Evolutionary conservation across 2,888 invertebrate species (phyloP).

Genomic region (Cremastinae sp.): DNA sequence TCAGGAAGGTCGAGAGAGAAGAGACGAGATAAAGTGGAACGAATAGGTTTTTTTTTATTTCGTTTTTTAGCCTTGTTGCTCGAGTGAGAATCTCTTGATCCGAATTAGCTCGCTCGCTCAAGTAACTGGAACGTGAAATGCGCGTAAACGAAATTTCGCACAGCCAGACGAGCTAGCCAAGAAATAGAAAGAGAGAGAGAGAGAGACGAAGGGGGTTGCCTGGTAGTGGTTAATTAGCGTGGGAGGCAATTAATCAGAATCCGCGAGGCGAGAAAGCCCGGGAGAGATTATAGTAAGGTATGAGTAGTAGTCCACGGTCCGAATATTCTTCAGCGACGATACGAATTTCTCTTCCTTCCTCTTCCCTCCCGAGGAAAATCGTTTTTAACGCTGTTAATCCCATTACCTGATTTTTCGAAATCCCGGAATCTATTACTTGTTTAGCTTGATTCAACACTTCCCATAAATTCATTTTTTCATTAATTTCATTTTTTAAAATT

Average conservation of each 20-base stretch:
- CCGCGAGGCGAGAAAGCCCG: constrained; percentile 53
- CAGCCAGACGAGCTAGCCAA: constrained; percentile 69
- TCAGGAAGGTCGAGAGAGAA: neutral
- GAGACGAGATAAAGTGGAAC: neutral
- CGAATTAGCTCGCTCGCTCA: constrained; percentile 45
- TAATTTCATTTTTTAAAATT: no score
- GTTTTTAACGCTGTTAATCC: no score
- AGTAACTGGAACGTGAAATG: constrained; percentile 70
- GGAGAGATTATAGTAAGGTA: constrained; percentile 19
- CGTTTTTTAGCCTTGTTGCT: no score
- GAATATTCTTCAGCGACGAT: constrained; percentile 31
- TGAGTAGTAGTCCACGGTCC: constrained; percentile 35
- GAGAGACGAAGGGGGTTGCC: constrained; percentile 27
- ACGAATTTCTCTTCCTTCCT: no score
- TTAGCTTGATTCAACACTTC: no score
- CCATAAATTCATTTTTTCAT: no score
- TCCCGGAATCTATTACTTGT: no score
- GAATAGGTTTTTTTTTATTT: constrained; percentile 36
- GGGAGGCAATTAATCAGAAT: constrained; percentile 76
- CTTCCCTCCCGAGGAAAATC: constrained; percentile 8
- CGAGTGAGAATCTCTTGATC: constrained; percentile 23
- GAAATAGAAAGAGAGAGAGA: constrained; percentile 13
- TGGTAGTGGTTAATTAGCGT: constrained; percentile 73
- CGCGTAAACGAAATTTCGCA: constrained; percentile 68
- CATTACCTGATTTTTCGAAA: no score